These are phyloP conservation scores for Stictonetta naevosa DNA, from an alignment of 2,113 vertebrate genomes.

Conservation along the genomic window DNA sequence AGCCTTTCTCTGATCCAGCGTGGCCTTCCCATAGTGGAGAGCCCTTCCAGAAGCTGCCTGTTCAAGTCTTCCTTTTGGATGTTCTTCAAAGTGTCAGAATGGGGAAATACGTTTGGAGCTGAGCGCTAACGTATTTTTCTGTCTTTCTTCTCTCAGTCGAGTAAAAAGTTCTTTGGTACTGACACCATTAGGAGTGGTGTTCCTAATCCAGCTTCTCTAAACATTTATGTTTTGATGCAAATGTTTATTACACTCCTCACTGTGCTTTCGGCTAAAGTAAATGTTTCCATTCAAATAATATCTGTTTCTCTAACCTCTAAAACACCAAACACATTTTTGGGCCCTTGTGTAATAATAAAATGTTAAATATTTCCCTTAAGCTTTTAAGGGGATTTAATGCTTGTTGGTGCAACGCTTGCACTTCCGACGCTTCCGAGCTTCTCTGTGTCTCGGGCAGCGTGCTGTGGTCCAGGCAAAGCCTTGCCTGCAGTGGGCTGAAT, in stretches of 20 bases:
- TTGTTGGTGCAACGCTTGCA: background rate
- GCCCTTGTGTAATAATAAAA: background rate
- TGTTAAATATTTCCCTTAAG: background rate
- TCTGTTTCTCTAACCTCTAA: background rate
- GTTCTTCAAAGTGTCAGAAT: background rate
- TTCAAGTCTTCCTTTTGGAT: background rate
- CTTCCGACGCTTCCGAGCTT: background rate
- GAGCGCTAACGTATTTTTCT: accelerated
- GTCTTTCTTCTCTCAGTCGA: background rate
- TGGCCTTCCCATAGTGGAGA: background rate
- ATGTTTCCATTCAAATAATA: background rate
- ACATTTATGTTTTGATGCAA: background rate
- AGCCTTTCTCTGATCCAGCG: background rate
- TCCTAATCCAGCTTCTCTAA: background rate
- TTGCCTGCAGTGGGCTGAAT: background rate
- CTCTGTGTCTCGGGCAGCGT: background rate
- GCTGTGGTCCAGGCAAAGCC: background rate
- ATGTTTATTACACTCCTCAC: background rate
- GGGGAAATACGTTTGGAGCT: background rate
- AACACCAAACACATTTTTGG: background rate
- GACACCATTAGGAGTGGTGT: accelerated
- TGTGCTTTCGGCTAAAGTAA: background rate
- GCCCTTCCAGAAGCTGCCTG: background rate
- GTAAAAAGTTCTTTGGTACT: accelerated
- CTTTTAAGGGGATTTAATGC: background rate